Base-by-base conservation (phyloP, 2,888 invertebrate genomes). In the Lumbricus terrestris region DNA sequence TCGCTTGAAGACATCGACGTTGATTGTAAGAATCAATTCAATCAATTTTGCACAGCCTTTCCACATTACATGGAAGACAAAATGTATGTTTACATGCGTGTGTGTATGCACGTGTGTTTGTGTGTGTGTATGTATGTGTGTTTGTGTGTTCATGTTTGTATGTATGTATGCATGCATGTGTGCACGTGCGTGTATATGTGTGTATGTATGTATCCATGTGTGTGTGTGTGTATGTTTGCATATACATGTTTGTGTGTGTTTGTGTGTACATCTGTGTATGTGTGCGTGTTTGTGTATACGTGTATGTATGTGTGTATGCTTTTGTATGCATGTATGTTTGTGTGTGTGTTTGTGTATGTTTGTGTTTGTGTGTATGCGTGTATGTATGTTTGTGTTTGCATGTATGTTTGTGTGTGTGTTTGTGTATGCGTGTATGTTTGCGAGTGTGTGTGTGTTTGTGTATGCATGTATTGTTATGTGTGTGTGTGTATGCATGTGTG, bases 21-120 rank as follows among this genome's bases (percentile, higher is more conserved):
- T 69, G 89, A 89, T 29, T 47, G 89, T 89, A 54, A 89, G 89
- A 85, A 35, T 85, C 35, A 23, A 47, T 3, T 47, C 47, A 23
- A 47, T 3, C 23, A 18, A 2, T 23, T 1, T 47, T 47, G 47
- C 47, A 47, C 3, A 47, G 23, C 23, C 5, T 47, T 47, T 47
- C 47, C 47, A 47, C 47, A n/a, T 54, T 47, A 15, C 15, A 69
- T 69, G 13, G 69, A n/a, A n/a, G 69, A 13, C 8, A 34, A 34
- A 37, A 34, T 1, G n/a, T n/a, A n/a, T 88, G 23, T n/a, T n/a
- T n/a, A n/a, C 34, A 33, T 38, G 38, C 15, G 3, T 8, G 85
- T 37, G 34, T 85, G 37, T 88, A 29, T 6, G n/a, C 34, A 13
- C 29, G 37, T 85, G 20, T 83, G 35, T 6, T 2, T 83, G 29